Conservation (phyloP, 2,113 vertebrate genomes). For the Coturnix japonica region DNA sequence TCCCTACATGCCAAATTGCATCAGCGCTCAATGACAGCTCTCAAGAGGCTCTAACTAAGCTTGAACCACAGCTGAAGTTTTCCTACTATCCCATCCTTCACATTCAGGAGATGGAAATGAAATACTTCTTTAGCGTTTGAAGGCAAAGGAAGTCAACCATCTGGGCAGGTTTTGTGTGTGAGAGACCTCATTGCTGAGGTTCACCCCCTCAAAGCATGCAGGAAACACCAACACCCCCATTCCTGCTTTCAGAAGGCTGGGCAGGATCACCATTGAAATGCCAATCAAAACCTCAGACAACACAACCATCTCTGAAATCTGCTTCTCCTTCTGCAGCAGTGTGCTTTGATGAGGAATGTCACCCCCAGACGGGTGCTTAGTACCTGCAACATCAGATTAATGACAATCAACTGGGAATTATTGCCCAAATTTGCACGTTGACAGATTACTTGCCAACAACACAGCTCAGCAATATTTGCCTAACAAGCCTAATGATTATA, state of each 20-base stretch:
- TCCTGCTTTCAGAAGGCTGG: background rate
- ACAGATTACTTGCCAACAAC: background rate
- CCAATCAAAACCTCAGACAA: background rate
- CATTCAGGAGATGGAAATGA: background rate
- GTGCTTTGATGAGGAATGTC: background rate
- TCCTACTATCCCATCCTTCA: background rate
- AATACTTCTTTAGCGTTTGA: background rate
- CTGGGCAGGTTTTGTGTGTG: background rate
- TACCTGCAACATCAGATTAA: background rate
- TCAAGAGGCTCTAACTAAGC: background rate
- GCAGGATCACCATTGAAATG: background rate
- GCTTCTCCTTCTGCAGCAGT: background rate
- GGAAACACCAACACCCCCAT: background rate
- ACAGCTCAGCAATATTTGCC: accelerated
- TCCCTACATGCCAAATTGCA: background rate
- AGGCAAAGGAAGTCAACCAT: background rate
- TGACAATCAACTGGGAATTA: background rate
- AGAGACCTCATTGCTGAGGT: background rate
- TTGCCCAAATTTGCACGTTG: background rate
- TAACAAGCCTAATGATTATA: background rate
- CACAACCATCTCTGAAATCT: background rate
- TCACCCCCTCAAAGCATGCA: background rate
- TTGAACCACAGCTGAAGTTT: background rate
- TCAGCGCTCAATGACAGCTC: background rate
- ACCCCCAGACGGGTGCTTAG: background rate